These are phyloP conservation scores for Agriotes lineatus DNA, from an alignment of 2,888 invertebrate genomes.

Conservation along the genomic window DNA sequence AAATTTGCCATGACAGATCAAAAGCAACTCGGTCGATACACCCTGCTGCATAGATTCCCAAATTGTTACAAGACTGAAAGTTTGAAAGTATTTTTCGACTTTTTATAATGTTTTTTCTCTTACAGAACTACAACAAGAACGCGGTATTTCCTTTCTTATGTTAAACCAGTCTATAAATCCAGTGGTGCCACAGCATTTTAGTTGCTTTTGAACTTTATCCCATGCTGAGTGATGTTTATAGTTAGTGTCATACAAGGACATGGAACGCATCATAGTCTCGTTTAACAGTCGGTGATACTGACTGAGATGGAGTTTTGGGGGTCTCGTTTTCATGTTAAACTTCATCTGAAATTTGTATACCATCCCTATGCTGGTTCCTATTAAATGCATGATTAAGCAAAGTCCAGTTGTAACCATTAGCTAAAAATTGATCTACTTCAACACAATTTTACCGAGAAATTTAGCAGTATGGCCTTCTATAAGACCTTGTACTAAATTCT, in stretches of 20 bases:
- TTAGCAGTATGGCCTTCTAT: no score
- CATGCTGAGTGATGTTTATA: slow-evolving; percentile 32
- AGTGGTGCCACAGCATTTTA: slow-evolving; percentile 48
- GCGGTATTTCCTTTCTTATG: slow-evolving; percentile 34
- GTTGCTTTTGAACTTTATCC: slow-evolving; percentile 44
- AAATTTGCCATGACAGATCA: slow-evolving; percentile 46
- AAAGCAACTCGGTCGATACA: slow-evolving; percentile 46
- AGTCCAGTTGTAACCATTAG: slow-evolving; percentile 40
- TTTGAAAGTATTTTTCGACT: no score
- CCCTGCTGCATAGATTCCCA: slow-evolving; percentile 26
- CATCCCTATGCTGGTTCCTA: slow-evolving; percentile 36
- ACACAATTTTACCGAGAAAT: no score
- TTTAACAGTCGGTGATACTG: slow-evolving; percentile 38
- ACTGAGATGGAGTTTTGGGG: slow-evolving; percentile 25
- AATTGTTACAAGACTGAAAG: slow-evolving; percentile 14
- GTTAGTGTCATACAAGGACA: slow-evolving; percentile 32
- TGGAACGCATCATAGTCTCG: slow-evolving; percentile 33
- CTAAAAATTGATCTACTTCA: no score
- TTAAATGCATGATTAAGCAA: slow-evolving; percentile 37
- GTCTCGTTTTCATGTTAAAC: slow-evolving; percentile 26
- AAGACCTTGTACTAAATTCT: no score
- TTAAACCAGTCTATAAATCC: slow-evolving; percentile 42
- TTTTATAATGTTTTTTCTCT: no score
- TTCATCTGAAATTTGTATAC: slow-evolving; percentile 36
- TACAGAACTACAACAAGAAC: slow-evolving; percentile 39